A percentile compares a stretch with the other conserved stretches of the same genome.
Evolutionary conservation across 2,113 vertebrate genomes (phyloP).

Genomic region (Halichoerus grypus): DNA sequence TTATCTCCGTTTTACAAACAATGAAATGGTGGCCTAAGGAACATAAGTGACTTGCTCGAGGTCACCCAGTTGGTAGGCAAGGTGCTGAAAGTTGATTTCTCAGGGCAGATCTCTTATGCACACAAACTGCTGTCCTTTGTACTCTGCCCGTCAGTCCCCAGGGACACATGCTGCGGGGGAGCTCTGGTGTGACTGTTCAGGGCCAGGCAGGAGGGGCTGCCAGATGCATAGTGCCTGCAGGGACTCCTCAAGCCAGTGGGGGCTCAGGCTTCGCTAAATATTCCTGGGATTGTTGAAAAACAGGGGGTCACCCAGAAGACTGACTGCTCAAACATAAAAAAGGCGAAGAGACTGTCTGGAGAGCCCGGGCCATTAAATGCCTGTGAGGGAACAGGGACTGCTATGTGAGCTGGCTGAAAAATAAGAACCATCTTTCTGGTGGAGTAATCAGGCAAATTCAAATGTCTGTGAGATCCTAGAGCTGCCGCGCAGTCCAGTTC

Average conservation of each 20-base stretch:
- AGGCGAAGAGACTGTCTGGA: neutral
- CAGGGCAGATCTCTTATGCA: neutral
- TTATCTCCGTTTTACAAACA: slow-evolving; percentile 19
- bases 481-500: neutral
- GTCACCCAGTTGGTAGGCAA: neutral
- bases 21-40: neutral
- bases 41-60: neutral
- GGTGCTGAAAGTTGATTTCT: neutral
- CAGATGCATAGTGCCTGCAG: neutral
- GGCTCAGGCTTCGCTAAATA: neutral
- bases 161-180: neutral
- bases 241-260: neutral
- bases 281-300: slow-evolving; percentile 31
- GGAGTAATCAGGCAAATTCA: neutral
- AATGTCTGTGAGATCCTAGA: neutral
- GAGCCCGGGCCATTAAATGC: neutral
- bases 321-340: neutral
- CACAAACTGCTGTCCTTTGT: neutral
- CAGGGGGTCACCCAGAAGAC: neutral
- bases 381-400: neutral
- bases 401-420: slow-evolving; percentile 20
- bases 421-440: neutral
- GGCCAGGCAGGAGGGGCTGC: neutral
- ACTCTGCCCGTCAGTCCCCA: neutral
- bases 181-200: neutral